Evolutionary conservation across 2,113 vertebrate species (phyloP).

Genomic region (Periophthalmodon schlosseri): DNA sequence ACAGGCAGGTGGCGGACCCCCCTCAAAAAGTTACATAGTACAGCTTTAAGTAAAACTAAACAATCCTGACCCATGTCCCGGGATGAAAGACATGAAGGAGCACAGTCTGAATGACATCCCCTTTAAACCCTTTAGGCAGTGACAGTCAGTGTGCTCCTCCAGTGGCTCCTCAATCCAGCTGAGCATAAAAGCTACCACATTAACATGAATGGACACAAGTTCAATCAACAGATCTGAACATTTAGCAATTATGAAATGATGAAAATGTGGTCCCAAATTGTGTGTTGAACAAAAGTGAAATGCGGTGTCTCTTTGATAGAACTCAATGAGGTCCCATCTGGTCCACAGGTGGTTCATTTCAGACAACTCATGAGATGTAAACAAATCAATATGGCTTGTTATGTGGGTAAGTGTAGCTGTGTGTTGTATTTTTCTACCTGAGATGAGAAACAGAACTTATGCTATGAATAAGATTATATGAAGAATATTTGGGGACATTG

Average conservation of each 20-base stretch:
- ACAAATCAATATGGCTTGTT: constrained; percentile 48
- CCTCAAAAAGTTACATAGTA: too few relatives aligned
- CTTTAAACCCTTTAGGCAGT: background rate
- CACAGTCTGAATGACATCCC: background rate
- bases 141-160: background rate
- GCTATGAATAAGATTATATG: constrained; percentile 21
- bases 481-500: constrained; percentile 43
- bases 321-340: constrained; percentile 39
- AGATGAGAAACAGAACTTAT: constrained; percentile 31
- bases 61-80: background rate
- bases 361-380: constrained; percentile 36
- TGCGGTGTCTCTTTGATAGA: constrained; percentile 22
- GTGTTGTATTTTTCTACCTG: constrained; percentile 42
- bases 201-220: background rate
- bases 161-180: background rate
- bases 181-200: background rate
- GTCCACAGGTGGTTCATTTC: constrained; percentile 53
- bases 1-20: too few relatives aligned
- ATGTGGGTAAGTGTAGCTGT: constrained; percentile 26
- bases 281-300: constrained; percentile 29
- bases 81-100: background rate
- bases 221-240: background rate
- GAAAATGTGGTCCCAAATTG: constrained; percentile 32
- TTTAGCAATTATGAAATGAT: constrained; percentile 20
- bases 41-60: background rate